Base-by-base conservation (phyloP, 2,113 vertebrate genomes). In the Oncorhynchus masou region DNA sequence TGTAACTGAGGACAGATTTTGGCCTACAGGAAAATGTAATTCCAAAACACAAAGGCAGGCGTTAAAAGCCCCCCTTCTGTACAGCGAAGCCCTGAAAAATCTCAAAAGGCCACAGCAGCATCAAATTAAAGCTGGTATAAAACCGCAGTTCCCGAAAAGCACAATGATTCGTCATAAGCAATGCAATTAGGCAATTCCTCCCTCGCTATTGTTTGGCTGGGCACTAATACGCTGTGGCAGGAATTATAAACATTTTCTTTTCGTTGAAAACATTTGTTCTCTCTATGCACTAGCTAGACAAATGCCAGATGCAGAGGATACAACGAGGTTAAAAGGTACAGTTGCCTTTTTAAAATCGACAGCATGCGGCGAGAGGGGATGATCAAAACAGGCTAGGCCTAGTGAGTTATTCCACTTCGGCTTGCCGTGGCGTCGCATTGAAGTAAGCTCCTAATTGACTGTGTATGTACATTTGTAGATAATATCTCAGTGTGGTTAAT, bases 401-500 rank as follows among this genome's bases (percentile, higher is more conserved):
- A 9, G 39, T 45, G 39, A 90, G 74, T 25, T 81, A 85, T 81
- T 88, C 76, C 76, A 59, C 24, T 75, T 75, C 79, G 57, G 70
- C 68, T 27, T 57, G 68, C 65, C 57, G 83, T 82, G 67, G 39
- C 71, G 73, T 79, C 71, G 77, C 80, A 78, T 79, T 59, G 69
- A 82, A 79, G 64, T n/a, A 45, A 57, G 39, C 69, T 77, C 66
- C 9, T 66, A 11, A 51, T 77, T 86, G 86, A 83, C 80, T 79
- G 75, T 74, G 74, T 76, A 60, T 69, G 87, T 81, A 73, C 70
- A 74, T 87, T 84, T 90, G 87, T 91, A 84, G 83, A 89, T 90
- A 92, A 92, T 91, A 90, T 88, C 88, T 92, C 89, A 91, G 80
- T 68, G 74, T 68, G 74, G 79, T 79, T 90, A 81, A 84, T 88